Evolutionary conservation across 2,888 invertebrate species (phyloP).

Genomic region (Gymnoscelis rufifasciata): DNA sequence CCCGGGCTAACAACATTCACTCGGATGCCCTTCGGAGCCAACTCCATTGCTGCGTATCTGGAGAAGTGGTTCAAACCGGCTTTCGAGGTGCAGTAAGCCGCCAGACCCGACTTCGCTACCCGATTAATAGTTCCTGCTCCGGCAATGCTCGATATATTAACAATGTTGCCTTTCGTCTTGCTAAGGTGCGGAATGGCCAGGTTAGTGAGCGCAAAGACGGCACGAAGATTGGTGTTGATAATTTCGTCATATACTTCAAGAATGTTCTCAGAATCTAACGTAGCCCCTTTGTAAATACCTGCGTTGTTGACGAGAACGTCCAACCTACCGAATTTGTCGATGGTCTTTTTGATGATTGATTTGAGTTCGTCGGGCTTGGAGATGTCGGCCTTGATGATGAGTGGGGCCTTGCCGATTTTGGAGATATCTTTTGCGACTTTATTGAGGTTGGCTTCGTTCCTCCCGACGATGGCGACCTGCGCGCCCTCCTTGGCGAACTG

Average conservation of each 20-base stretch:
- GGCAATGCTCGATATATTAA: constrained; percentile 28
- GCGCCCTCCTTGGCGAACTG: constrained; percentile 45
- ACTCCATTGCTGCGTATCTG: constrained; percentile 82
- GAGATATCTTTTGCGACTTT: constrained; percentile 22
- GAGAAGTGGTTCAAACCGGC: constrained; percentile 87
- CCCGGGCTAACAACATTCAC: constrained; percentile 88
- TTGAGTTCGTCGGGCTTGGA: constrained; percentile 23
- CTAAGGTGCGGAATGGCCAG: constrained; percentile 27
- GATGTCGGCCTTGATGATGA: constrained; percentile 30
- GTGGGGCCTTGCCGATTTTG: constrained; percentile 13
- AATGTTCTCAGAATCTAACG: constrained; percentile 17
- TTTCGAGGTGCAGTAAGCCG: constrained; percentile 83
- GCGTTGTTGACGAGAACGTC: constrained; percentile 39
- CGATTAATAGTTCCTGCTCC: neutral
- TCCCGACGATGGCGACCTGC: constrained; percentile 39
- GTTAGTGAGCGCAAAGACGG: constrained; percentile 24
- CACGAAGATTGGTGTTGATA: constrained; percentile 29
- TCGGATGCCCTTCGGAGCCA: constrained; percentile 74
- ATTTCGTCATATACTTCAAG: constrained; percentile 27
- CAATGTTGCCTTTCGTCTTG: constrained; percentile 33
- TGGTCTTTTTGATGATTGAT: constrained; percentile 30
- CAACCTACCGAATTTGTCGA: constrained; percentile 31
- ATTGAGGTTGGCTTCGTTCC: constrained; percentile 38
- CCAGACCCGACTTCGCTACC: neutral
- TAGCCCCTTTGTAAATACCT: constrained; percentile 16